Evolutionary conservation across 1,140 invertebrate species (phyloP).

Genomic region (Chironomus striatipennis): DNA sequence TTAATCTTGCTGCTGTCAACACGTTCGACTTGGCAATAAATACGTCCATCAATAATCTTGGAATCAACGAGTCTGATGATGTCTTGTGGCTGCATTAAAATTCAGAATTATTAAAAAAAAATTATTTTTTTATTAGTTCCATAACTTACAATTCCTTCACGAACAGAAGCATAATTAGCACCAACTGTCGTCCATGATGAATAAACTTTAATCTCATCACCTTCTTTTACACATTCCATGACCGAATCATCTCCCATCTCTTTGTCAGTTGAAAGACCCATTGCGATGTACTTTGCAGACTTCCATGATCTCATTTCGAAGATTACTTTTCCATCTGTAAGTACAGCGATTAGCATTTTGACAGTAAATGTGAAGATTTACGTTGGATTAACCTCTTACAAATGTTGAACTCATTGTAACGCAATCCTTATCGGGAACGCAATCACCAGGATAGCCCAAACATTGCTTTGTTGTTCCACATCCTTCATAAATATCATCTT

Average conservation of each 20-base stretch:
- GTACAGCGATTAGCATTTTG: slow-evolving; percentile 31
- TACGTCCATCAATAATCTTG: slow-evolving; percentile 50
- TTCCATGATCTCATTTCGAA: slow-evolving; percentile 50
- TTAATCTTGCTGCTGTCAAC: slow-evolving; percentile 50
- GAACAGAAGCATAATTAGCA: background rate
- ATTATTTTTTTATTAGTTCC: too few species aligned
- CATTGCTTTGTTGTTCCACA: slow-evolving; percentile 64
- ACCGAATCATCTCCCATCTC: slow-evolving; percentile 78
- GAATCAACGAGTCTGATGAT: slow-evolving; percentile 51
- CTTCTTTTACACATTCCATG: slow-evolving; percentile 61
- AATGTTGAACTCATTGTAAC: slow-evolving; percentile 53
- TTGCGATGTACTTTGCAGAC: slow-evolving; percentile 54
- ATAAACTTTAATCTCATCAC: slow-evolving; percentile 47
- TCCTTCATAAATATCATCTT: slow-evolving; percentile 56
- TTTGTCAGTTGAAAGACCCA: slow-evolving; percentile 59
- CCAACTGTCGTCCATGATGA: slow-evolving; percentile 51
- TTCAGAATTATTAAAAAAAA: background rate
- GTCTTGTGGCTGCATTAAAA: slow-evolving; percentile 43
- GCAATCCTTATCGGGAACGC: slow-evolving; percentile 52
- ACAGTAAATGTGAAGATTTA: too few species aligned
- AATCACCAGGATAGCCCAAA: slow-evolving; percentile 58
- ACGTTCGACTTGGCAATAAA: slow-evolving; percentile 59
- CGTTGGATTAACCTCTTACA: slow-evolving; percentile 46
- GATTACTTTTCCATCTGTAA: slow-evolving; percentile 33
- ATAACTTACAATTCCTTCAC: background rate